These are phyloP conservation scores for Dascyllus trimaculatus DNA, from an alignment of 2,113 vertebrate genomes.

Conservation along the genomic window DNA sequence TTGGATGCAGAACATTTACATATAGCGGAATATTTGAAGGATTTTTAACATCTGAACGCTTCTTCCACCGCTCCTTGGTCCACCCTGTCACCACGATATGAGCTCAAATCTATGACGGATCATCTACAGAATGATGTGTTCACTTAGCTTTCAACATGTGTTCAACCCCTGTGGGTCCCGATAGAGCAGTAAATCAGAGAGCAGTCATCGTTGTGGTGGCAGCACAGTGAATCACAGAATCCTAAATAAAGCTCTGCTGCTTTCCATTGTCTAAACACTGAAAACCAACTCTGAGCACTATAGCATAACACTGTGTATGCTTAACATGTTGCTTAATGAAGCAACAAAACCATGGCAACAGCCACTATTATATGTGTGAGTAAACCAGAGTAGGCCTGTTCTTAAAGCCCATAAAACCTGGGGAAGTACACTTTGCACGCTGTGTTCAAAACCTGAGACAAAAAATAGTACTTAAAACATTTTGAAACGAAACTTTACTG, in stretches of 20 bases:
- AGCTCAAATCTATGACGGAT: slow-evolving; percentile 31
- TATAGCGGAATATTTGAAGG: slow-evolving; percentile 1
- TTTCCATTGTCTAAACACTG: slow-evolving; percentile 73
- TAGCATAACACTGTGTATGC: slow-evolving; percentile 54
- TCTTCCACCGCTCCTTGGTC: not conserved
- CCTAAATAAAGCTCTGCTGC: slow-evolving; percentile 65
- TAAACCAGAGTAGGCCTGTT: slow-evolving; percentile 44
- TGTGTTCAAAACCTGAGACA: slow-evolving; percentile 22
- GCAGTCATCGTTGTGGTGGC: slow-evolving; percentile 44
- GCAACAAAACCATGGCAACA: slow-evolving; percentile 73
- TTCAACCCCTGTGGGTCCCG: slow-evolving; percentile 40
- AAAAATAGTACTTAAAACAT: slow-evolving; percentile 17
- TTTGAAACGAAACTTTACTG: not conserved
- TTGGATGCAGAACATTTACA: not conserved
- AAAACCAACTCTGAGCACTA: slow-evolving; percentile 53
- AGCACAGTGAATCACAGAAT: slow-evolving; percentile 53
- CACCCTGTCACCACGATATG: not conserved
- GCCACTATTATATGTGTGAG: slow-evolving; percentile 52
- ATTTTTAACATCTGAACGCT: not conserved
- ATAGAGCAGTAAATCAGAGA: slow-evolving; percentile 58
- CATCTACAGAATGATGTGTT: slow-evolving; percentile 43
- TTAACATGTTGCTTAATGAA: slow-evolving; percentile 67
- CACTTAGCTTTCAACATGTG: slow-evolving; percentile 48
- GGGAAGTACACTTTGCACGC: slow-evolving; percentile 21
- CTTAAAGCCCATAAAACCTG: slow-evolving; percentile 41